Evolutionary conservation across 2,113 vertebrate species (phyloP), one percentile per base, ranked within the genome.

Genomic region (Callithrix jacchus): DNA sequence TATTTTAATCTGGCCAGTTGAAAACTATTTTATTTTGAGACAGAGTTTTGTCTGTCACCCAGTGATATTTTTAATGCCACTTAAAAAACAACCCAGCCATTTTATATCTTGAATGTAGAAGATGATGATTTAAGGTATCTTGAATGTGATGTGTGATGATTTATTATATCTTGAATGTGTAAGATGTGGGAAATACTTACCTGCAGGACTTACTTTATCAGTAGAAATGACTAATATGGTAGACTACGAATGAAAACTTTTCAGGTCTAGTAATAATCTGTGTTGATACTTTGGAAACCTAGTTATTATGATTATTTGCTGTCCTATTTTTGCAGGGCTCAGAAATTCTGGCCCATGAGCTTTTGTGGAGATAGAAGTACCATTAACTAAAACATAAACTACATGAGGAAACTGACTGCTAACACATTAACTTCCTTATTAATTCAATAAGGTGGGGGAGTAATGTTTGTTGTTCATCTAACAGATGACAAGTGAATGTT

Each of bases 401-500:
- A 47, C 9, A 21, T 49, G 40, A 94, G 74, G 84, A 94, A 87
- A 89, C 21, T 0, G 0, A 37, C 42, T 0, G 5, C 71, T 93
- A 74, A 91, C 10, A 84, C 32, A 85, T 85, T 80, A 80, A 86
- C 32, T 91, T 71, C 5, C 68, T 91, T 82, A 54, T 54, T 84
- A 90, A 89, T 54, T 47, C 94, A 82, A 61, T 58, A 93, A 94
- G 6, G 18, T 42, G 9, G 21, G n/a, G 6, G 4, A 87, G 18
- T 88, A 91, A 95, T 68, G n/a, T 91, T 93, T 93, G 56, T 82
- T 96, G 87, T 77, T 97, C 54, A 89, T 87, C 23, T 73, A 94
- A 84, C 40, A 96, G 70, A 92, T 56, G 74, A 84, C 87, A 97
- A 97, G 30, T 87, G 66, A 96, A 94, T 80, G 27, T 76, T 96